Base-by-base conservation (phyloP, 2,888 invertebrate species). In the Byasa hedistus region DNA sequence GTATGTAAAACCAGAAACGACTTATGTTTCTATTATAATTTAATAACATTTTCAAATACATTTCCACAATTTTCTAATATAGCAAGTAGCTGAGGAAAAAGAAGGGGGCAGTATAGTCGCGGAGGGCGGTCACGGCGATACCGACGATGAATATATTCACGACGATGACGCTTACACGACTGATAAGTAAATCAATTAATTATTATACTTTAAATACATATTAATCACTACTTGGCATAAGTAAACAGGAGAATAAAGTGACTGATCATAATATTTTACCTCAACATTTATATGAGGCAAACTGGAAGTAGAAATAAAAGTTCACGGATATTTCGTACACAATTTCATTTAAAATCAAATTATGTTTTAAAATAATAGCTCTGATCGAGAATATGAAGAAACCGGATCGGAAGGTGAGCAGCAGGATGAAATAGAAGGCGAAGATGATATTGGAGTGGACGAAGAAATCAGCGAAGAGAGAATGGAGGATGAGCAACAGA, bases 391-490 rank as follows among this genome's bases (percentile, higher is more conserved):
- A 69, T 92, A 92, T 59, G 92, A 95, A 71, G 96, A 95, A 75
- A 94, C 93, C 62, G 94, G 94, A 72, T 96, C 95, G 24, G 95
- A 95, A 76, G 93, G 93, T 51, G 95, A 95, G 79, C 94, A 94
- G 24, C 93, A 94, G 73, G 95, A 94, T 56, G 96, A 96, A 68
- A 78, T 83, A 68, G 92, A 93, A 65, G 87, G 80, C 73, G 91
- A 86, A 76, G 77, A 77, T 65, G 93, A 92, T 77, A 92, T 86
- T 62, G 85, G 84, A 69, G 81, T 81, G 52, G 80, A 78, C 5
- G 86, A 83, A 65, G 78, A 84, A 68, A 80, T 84, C 51, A 82
- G 83, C 61, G 76, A 79, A 60, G 86, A 85, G 51, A 82, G 85
- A 76, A 71, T 86, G 48, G 89, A 89, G 58, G 88, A 90, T 66